Conservation (phyloP, 2,113 vertebrate species). For the Monopterus albus region DNA sequence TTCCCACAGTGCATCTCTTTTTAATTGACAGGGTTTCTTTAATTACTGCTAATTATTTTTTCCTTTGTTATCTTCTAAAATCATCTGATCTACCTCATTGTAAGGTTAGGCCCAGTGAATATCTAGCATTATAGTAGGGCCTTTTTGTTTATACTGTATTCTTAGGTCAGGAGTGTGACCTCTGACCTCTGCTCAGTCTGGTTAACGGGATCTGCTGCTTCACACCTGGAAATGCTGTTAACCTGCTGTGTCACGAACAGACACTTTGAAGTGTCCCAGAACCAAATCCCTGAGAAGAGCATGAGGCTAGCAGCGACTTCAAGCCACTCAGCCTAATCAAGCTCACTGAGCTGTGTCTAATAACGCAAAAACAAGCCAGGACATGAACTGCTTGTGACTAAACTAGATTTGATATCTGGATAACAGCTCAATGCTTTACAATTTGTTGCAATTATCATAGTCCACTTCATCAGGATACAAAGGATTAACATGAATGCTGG, state of each 20-base stretch:
- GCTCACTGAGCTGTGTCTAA: conserved; percentile 28
- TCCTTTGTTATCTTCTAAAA: neutral
- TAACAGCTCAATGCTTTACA: conserved; percentile 2
- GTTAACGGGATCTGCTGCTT: conserved; percentile 31
- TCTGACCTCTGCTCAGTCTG: conserved; percentile 10
- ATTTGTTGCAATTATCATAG: conserved; percentile 23
- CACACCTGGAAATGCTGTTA: conserved; percentile 30
- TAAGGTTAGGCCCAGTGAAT: neutral
- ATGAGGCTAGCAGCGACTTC: conserved; percentile 1
- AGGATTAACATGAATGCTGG: neutral
- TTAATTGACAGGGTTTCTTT: neutral
- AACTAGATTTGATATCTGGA: conserved; percentile 17
- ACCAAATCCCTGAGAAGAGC: conserved; percentile 18
- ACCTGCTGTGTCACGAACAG: conserved; percentile 26
- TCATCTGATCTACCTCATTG: neutral
- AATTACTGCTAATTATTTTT: neutral
- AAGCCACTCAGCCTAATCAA: conserved; percentile 22
- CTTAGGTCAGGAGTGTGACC: conserved; percentile 8
- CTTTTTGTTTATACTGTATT: too few relatives aligned
- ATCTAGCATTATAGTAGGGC: neutral
- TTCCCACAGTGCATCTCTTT: conserved; percentile 13
- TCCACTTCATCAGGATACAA: neutral
- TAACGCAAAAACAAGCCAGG: neutral
- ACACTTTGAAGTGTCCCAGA: conserved; percentile 49
- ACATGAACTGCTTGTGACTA: neutral